phyloP scores from a whole-genome alignment of 2,113 vertebrate genomes.

The zebrafish (Danio rerio) region DNA sequence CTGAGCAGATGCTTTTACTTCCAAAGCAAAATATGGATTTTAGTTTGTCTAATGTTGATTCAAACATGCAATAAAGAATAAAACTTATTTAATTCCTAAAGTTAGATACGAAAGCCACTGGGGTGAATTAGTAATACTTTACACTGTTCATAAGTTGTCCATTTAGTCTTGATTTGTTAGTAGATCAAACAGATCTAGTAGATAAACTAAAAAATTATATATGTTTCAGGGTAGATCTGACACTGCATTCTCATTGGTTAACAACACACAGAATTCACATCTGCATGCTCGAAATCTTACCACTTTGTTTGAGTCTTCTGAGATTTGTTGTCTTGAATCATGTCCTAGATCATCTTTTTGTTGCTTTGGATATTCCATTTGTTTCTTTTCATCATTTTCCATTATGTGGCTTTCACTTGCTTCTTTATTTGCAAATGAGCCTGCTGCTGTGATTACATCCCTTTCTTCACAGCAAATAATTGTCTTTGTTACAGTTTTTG shows the following conservation, averaged over 20 bases:
- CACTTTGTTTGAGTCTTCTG: conserved; percentile 54
- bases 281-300: conserved; percentile 76
- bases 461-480: neutral
- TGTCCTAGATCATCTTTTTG: neutral
- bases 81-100: neutral
- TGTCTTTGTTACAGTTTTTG: neutral
- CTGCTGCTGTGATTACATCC: neutral
- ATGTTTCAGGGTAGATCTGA: conserved; percentile 47
- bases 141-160: neutral
- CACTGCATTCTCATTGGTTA: conserved; percentile 50
- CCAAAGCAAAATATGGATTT: neutral
- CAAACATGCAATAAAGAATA: neutral
- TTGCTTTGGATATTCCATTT: conserved; percentile 28
- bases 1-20: conserved; percentile 18
- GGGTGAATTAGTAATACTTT: conserved; percentile 33
- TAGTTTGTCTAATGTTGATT: neutral
- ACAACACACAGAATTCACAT: neutral
- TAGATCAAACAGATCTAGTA: conserved; percentile 12
- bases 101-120: neutral
- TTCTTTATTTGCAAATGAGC: conserved; percentile 2
- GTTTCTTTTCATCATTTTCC: conserved; percentile 16
- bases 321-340: conserved; percentile 28
- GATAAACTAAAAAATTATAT: neutral
- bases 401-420: conserved; percentile 7
- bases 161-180: conserved; percentile 50